These are phyloP conservation scores for Festucalex cinctus DNA, from an alignment of 2,113 vertebrate genomes.

Conservation along the genomic window DNA sequence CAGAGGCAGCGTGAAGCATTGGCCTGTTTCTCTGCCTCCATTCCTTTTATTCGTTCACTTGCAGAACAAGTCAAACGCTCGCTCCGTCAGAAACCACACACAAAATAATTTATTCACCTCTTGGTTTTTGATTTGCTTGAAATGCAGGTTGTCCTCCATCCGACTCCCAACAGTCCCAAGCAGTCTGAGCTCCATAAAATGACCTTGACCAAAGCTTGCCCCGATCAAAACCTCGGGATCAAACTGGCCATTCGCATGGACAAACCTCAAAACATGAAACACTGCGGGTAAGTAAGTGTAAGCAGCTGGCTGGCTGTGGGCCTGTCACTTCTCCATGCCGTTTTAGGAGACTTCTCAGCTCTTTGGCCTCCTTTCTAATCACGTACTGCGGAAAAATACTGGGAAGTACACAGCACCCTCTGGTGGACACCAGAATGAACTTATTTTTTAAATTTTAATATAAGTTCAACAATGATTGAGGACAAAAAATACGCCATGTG, in stretches of 20 bases:
- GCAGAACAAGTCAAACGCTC: conserved; percentile 3
- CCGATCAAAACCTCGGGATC: conserved; percentile 96
- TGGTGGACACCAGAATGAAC: conserved; percentile 48
- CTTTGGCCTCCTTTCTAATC: conserved; percentile 65
- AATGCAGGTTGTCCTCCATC: conserved; percentile 89
- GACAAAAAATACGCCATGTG: too few species aligned
- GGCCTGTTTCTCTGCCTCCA: conserved; percentile 19
- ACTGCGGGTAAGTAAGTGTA: conserved; percentile 97
- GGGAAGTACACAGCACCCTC: conserved; percentile 54
- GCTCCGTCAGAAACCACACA: too few species aligned
- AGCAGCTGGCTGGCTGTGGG: conserved; percentile 1
- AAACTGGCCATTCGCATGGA: conserved; percentile 98
- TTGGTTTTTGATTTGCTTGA: conserved; percentile 9
- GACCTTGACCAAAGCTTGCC: conserved; percentile 96
- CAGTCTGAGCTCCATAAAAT: conserved; percentile 98
- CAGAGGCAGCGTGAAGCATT: conserved; percentile 38
- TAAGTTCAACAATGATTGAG: too few species aligned
- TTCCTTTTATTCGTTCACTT: conserved; percentile 45
- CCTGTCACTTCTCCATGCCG: conserved; percentile 27
- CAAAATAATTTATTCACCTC: conserved; percentile 28
- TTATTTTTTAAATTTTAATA: not conserved
- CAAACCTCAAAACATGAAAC: conserved; percentile 99
- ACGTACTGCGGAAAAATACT: conserved; percentile 60
- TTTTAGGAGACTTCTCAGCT: conserved; percentile 41
- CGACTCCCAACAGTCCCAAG: conserved; percentile 96